Conservation (phyloP, 2,113 vertebrate genomes). For the Amia ocellicauda region DNA sequence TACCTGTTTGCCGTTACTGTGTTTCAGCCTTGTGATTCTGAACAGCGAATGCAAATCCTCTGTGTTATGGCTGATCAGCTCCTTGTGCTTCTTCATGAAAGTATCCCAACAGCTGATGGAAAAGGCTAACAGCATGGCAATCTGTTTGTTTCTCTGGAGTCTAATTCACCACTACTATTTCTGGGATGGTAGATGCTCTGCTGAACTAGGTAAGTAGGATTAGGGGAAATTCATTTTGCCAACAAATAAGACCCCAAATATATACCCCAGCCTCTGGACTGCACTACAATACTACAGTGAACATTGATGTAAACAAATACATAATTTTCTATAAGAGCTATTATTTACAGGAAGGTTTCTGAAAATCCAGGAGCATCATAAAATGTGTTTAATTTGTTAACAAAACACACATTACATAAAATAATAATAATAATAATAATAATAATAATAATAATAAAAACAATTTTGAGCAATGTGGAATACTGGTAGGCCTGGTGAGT, state of each 20-base stretch:
- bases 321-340: no score
- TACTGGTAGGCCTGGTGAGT: background rate
- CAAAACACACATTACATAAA: no score
- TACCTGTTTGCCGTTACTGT: background rate
- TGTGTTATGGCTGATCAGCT: constrained; percentile 34
- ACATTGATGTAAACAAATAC: no score
- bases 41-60: constrained; percentile 40
- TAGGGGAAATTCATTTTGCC: background rate
- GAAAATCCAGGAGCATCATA: no score
- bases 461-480: no score
- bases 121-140: constrained; percentile 46
- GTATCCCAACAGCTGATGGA: constrained; percentile 14
- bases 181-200: constrained; percentile 27
- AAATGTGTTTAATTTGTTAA: no score
- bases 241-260: no score
- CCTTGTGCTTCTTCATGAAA: background rate
- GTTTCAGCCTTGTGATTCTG: constrained; percentile 26
- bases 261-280: no score
- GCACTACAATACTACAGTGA: no score
- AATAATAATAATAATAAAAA: no score
- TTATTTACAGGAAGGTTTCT: no score
- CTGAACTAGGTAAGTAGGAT: constrained; percentile 51
- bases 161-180: constrained; percentile 43
- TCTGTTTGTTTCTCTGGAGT: constrained; percentile 30
- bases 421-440: no score